Evolutionary conservation across 2,888 invertebrate genomes (phyloP).

Genomic region (Anticlea derivata): DNA sequence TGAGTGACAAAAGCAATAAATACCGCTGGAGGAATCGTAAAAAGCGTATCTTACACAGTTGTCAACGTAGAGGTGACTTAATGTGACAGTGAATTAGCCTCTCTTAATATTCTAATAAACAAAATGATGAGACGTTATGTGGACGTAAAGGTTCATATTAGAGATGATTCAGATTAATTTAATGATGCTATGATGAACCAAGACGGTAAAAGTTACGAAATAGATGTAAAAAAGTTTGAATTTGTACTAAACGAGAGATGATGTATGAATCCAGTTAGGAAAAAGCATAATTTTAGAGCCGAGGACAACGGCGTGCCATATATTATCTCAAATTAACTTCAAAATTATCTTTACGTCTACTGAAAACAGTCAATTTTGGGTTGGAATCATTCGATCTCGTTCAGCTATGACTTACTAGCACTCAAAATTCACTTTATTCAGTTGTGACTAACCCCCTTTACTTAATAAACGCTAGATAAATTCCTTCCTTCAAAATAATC

Average conservation of each 20-base stretch:
- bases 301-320: too few species aligned
- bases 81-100: constrained; percentile 69
- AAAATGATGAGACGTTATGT: constrained; percentile 50
- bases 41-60: constrained; percentile 67
- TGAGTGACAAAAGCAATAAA: constrained; percentile 72
- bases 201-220: constrained; percentile 22
- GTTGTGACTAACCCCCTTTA: too few species aligned
- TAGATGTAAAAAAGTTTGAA: constrained; percentile 16
- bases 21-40: constrained; percentile 67
- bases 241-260: constrained; percentile 14
- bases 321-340: too few species aligned
- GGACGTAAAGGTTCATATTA: constrained; percentile 39
- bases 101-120: constrained; percentile 67
- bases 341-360: too few species aligned
- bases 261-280: constrained; percentile 1
- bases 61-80: constrained; percentile 60
- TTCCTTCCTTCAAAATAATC: too few species aligned
- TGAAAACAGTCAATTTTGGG: too few species aligned
- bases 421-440: too few species aligned
- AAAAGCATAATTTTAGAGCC: neutral
- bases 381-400: too few species aligned
- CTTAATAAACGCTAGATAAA: too few species aligned
- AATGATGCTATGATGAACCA: constrained; percentile 25
- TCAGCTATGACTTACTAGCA: too few species aligned
- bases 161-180: constrained; percentile 41